Base-by-base conservation (phyloP, 2,113 vertebrate genomes). In the Argyrosomus japonicus region DNA sequence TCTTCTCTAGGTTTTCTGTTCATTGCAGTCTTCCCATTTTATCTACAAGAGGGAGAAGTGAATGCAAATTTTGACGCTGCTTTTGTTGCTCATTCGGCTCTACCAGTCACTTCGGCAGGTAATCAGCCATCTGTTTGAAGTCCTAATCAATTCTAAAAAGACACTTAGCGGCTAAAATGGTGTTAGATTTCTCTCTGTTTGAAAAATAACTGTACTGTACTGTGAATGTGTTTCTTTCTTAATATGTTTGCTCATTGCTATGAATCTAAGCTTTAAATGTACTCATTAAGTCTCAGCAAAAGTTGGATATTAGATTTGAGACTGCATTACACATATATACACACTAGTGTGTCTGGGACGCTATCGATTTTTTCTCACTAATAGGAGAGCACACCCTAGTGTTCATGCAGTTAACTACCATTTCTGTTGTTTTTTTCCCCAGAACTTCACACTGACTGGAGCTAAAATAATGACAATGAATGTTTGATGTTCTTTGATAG, bases 331-430 rank as follows among this genome's bases (percentile, higher is more conserved):
- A 62, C 14, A 8, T 2, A 6, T 7, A 2, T n/a, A 29, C 10
- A 43, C 11, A 21, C 15, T 2, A 12, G 29, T 32, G 21, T 5
- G 6, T 1, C 21, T 27, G n/a, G 13, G n/a, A 64, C 0, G 1
- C 5, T 10, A 6, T 1, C 18, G 19, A 21, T 40, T 54, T 14
- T 32, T 27, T 36, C 65, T 77, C 54, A n/a, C 14, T 43, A 25
- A 45, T 14, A 29, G 18, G 7, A 79, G 65, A 87, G 85, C 76
- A 25, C 71, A 6, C 40, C 68, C 77, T 1, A 58, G 76, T 87
- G 81, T 76, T 21, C 11, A 62, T 45, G 45, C 13, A 67, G 8
- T 12, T 19, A 54, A 87, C 36, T 64, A 27, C n/a, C 3, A 47
- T 47, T 36, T 7, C 11, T 36, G 14, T n/a, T 21, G 6, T 7